Percentiles rank a stretch among this genome's conserved stretches.
Evolutionary conservation across 2,888 invertebrate genomes (phyloP).

Genomic region (Drosophila putrida): DNA sequence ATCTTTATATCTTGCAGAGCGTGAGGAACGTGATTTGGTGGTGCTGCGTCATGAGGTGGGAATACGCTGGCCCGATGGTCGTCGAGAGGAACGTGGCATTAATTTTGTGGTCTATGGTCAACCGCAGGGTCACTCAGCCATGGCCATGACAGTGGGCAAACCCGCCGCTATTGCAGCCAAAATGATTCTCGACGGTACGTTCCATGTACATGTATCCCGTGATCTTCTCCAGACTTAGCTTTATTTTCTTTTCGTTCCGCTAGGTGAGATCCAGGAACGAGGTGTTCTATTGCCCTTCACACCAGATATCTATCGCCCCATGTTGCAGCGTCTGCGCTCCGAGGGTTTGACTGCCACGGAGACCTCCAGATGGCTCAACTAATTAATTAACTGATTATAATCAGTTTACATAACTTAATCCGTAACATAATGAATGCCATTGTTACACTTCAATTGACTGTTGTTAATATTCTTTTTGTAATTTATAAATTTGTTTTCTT

Average conservation of each 20-base stretch:
- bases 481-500: slow-evolving; percentile 35
- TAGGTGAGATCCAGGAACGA: slow-evolving; percentile 96
- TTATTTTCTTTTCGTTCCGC: not conserved
- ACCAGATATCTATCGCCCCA: slow-evolving; percentile 96
- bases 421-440: not conserved
- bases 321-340: slow-evolving; percentile 93
- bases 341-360: slow-evolving; percentile 93
- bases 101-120: slow-evolving; percentile 97
- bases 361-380: slow-evolving; percentile 87
- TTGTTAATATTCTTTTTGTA: slow-evolving; percentile 6
- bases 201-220: not conserved
- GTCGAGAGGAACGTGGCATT: slow-evolving; percentile 92
- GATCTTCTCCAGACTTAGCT: not conserved
- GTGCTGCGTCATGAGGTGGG: slow-evolving; percentile 97
- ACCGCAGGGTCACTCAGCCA: slow-evolving; percentile 94
- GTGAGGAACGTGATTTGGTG: slow-evolving; percentile 96
- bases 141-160: slow-evolving; percentile 97
- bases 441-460: slow-evolving; percentile 2
- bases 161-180: slow-evolving; percentile 98
- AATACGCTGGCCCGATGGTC: slow-evolving; percentile 95
- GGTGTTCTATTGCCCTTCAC: slow-evolving; percentile 97
- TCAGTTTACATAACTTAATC: not conserved
- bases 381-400: slow-evolving; percentile 16
- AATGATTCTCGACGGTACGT: slow-evolving; percentile 95
- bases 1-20: slow-evolving; percentile 86